Conservation (phyloP, 2,888 invertebrate genomes). For the Lymantria monacha region DNA sequence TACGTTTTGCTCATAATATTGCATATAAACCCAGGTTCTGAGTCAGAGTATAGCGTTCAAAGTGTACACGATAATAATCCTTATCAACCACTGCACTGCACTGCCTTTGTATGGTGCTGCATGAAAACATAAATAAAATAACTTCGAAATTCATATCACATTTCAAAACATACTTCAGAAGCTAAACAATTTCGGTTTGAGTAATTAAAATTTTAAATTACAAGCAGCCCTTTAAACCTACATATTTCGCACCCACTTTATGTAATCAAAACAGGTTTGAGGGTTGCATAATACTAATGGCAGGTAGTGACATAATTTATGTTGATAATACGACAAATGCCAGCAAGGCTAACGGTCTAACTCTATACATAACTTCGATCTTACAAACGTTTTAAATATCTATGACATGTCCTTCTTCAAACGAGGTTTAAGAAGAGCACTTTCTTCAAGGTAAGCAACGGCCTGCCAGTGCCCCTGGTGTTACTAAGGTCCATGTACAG, state of each 20-base stretch:
- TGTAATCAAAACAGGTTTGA: conserved; percentile 39
- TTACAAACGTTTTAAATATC: too few relatives aligned
- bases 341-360: not conserved
- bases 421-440: too few relatives aligned
- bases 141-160: not conserved
- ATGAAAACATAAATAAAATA: not conserved
- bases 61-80: not conserved
- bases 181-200: not conserved
- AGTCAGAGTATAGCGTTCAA: not conserved
- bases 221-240: conserved; percentile 10
- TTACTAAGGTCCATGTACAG: too few relatives aligned
- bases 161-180: not conserved
- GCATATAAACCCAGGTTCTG: not conserved
- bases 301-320: conserved; percentile 46
- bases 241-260: conserved; percentile 43
- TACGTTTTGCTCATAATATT: not conserved
- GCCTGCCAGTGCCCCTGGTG: too few relatives aligned
- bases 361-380: too few relatives aligned
- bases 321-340: conserved; percentile 24
- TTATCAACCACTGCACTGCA: not conserved
- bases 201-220: not conserved
- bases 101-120: not conserved
- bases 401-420: too few relatives aligned
- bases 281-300: conserved; percentile 37
- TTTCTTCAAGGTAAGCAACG: too few relatives aligned